Evolutionary conservation across 2,113 vertebrate species (phyloP).

Genomic region (Cervus canadensis): DNA sequence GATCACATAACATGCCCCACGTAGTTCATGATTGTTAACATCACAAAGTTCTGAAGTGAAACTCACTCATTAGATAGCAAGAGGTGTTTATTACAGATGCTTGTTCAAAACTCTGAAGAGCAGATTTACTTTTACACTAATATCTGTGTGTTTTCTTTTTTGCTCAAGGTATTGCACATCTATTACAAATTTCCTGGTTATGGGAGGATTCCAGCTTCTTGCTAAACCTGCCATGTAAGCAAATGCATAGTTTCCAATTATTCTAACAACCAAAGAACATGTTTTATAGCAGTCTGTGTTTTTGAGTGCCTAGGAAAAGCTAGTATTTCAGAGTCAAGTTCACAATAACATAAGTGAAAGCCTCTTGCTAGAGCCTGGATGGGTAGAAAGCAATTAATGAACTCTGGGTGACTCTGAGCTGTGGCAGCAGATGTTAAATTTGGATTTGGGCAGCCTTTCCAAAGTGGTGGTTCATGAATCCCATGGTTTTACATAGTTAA

Average conservation of each 20-base stretch:
- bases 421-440: not conserved
- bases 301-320: not conserved
- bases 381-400: not conserved
- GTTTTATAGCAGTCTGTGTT: not conserved
- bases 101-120: not conserved
- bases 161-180: constrained; percentile 87
- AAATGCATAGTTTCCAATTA: not conserved
- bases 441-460: not conserved
- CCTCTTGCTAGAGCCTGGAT: not conserved
- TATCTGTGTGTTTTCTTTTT: constrained; percentile 47
- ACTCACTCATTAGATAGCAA: not conserved
- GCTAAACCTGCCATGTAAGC: constrained; percentile 95
- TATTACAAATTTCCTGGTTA: constrained; percentile 91
- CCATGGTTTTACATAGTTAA: not conserved
- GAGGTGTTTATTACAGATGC: not conserved
- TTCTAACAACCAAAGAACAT: not conserved
- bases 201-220: constrained; percentile 93
- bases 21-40: not conserved
- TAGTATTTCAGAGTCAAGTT: not conserved
- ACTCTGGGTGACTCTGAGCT: not conserved
- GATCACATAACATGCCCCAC: not conserved
- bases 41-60: constrained; percentile 33
- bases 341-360: not conserved
- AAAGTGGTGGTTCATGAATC: not conserved
- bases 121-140: constrained; percentile 43